A percentile compares a stretch with the other conserved stretches of the same genome.
These are phyloP conservation scores for Rotaria sp. DNA, from an alignment of 2,888 invertebrate species.

Conservation along the genomic window DNA sequence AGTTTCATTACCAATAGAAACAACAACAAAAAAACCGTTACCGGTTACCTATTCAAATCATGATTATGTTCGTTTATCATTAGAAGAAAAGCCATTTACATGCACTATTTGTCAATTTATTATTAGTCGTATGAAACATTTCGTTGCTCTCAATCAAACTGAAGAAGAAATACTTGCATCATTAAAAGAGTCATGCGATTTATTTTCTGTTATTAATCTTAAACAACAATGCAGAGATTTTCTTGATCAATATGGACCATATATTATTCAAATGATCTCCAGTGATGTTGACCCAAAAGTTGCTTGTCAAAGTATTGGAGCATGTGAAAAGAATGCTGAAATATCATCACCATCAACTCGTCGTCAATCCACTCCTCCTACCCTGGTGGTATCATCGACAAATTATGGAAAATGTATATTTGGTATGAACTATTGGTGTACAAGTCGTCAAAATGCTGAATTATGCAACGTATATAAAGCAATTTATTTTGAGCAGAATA, in stretches of 20 bases:
- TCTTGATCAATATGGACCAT: slow-evolving; percentile 3
- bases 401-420: neutral
- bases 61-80: neutral
- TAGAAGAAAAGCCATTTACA: neutral
- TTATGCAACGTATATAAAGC: slow-evolving; percentile 11
- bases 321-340: neutral
- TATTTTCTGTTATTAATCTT: neutral
- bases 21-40: neutral
- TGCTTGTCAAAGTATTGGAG: neutral
- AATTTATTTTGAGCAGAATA: neutral
- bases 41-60: neutral
- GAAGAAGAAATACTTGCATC: neutral
- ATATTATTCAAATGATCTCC: slow-evolving; percentile 14
- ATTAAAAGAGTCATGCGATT: neutral
- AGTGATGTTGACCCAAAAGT: neutral
- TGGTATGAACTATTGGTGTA: slow-evolving; percentile 26
- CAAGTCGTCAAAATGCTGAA: slow-evolving; percentile 13
- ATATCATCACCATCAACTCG: neutral
- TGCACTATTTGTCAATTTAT: neutral
- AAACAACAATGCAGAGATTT: neutral
- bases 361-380: neutral
- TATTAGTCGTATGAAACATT: neutral
- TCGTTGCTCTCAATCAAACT: neutral
- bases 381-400: neutral
- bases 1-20: neutral